Evolutionary conservation across 2,113 vertebrate species (phyloP), one percentile per base, ranked within the genome.

Genomic region (Ramphastos sulfuratus): DNA sequence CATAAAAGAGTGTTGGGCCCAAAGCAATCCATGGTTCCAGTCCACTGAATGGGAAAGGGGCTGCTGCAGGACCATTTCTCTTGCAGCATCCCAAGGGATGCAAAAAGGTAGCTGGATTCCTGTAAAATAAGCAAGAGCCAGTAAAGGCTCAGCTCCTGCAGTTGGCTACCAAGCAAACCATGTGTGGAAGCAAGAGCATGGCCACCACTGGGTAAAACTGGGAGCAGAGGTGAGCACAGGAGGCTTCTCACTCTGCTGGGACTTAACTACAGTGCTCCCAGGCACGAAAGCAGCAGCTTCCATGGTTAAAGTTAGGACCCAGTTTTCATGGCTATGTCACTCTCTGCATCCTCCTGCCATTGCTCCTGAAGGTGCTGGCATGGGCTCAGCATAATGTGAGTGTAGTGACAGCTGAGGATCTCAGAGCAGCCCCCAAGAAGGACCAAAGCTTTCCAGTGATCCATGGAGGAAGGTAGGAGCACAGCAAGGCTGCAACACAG

Each of bases 321-420:
- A 21, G 4, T 63, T 80, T 55, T 59, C 72, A 42, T 8, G 4
- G 7, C 15, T 30, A 0, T 50, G 25, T 52, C 35, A 12, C n/a
- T 44, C 30, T 50, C 3, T 6, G 18, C 31, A 55, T 31, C 60
- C 63, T 82, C 61, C 67, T 80, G 46, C 25, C 39, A 4, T 4
- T 58, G 37, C 30, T 89, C 11, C 37, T 60, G 27, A 37, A 60
- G 37, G 10, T n/a, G 63, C 44, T 78, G 66, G 42, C 30, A 66
- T 0, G 0, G 59, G 31, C 37, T 71, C 61, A 39, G 60, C 21
- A 21, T 12, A 28, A 21, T 0, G 0, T 5, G 50, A 87, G 60
- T 0, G 0, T 15, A 39, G 5, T 20, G 28, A 17, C 21, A 50
- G 70, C 31, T 7, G 4, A 70, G 52, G 17, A 20, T 48, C 31